Percentiles rank a stretch among this genome's conserved stretches.
Conservation (phyloP, 2,888 invertebrate species). For the Drosophila affinis region DNA sequence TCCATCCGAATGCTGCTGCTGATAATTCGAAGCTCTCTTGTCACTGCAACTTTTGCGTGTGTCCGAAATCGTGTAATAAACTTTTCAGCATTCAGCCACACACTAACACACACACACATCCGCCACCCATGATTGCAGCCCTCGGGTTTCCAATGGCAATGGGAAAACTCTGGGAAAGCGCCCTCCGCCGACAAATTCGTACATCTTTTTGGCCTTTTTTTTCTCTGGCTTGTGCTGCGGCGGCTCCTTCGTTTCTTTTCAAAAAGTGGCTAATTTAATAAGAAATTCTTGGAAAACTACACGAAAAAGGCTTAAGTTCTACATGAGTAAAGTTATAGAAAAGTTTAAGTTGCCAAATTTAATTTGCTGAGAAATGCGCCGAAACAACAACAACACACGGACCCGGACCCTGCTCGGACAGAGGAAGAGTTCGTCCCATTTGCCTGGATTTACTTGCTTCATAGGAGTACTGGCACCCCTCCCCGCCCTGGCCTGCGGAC, state of each 20-base stretch:
- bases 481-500: slow-evolving; percentile 20
- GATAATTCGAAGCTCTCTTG: slow-evolving; percentile 44
- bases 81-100: slow-evolving; percentile 52
- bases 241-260: slow-evolving; percentile 55
- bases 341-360: slow-evolving; percentile 71
- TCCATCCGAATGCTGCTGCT: slow-evolving; percentile 14
- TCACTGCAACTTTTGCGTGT: slow-evolving; percentile 57
- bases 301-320: slow-evolving; percentile 75
- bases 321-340: slow-evolving; percentile 74
- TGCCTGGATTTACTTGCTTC: slow-evolving; percentile 38
- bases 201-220: slow-evolving; percentile 34
- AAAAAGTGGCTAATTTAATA: slow-evolving; percentile 75
- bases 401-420: slow-evolving; percentile 17
- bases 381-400: slow-evolving; percentile 43
- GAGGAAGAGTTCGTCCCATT: neutral
- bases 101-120: slow-evolving; percentile 16
- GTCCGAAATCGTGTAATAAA: slow-evolving; percentile 58
- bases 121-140: slow-evolving; percentile 34
- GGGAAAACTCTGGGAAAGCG: neutral
- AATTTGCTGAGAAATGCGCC: slow-evolving; percentile 61
- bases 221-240: slow-evolving; percentile 45
- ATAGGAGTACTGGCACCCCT: too few relatives aligned
- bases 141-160: slow-evolving; percentile 3
- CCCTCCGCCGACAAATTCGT: slow-evolving; percentile 32
- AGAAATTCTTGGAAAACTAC: slow-evolving; percentile 65